These are phyloP conservation scores for Aphaenogaster floridana DNA, from an alignment of 1,140 invertebrate genomes.

Conservation along the genomic window DNA sequence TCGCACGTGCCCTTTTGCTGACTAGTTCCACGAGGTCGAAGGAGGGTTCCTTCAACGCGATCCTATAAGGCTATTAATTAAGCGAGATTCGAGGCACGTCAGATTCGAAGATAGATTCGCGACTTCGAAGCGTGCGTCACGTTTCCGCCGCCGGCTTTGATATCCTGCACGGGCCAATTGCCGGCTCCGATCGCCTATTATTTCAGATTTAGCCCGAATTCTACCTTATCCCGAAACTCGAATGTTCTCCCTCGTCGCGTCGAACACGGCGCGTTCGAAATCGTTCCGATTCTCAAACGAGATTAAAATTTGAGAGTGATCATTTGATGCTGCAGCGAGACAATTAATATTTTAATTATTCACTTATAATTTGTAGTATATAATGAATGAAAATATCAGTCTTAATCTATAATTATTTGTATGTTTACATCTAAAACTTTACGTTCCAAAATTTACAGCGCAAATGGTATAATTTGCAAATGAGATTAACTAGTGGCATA, in stretches of 20 bases:
- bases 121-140: constrained; percentile 58
- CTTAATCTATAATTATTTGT: neutral
- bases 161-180: constrained; percentile 65
- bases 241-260: neutral
- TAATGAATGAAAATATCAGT: neutral
- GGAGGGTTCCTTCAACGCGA: constrained; percentile 62
- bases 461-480: neutral
- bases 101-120: constrained; percentile 74
- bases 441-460: neutral
- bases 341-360: constrained; percentile 7
- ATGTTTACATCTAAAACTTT: neutral
- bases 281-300: neutral
- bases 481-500: neutral
- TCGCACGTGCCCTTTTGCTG: constrained; percentile 82
- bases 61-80: constrained; percentile 84
- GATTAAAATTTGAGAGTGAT: neutral
- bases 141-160: constrained; percentile 64
- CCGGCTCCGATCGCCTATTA: constrained; percentile 56
- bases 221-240: constrained; percentile 21
- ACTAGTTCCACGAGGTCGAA: constrained; percentile 67
- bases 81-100: constrained; percentile 84
- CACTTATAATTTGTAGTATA: neutral
- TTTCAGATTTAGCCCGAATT: constrained; percentile 39
- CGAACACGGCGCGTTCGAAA: neutral
- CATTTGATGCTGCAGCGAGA: neutral